These are phyloP conservation scores for Dryoscopus gambensis DNA, from an alignment of 2,113 vertebrate species.

Conservation along the genomic window DNA sequence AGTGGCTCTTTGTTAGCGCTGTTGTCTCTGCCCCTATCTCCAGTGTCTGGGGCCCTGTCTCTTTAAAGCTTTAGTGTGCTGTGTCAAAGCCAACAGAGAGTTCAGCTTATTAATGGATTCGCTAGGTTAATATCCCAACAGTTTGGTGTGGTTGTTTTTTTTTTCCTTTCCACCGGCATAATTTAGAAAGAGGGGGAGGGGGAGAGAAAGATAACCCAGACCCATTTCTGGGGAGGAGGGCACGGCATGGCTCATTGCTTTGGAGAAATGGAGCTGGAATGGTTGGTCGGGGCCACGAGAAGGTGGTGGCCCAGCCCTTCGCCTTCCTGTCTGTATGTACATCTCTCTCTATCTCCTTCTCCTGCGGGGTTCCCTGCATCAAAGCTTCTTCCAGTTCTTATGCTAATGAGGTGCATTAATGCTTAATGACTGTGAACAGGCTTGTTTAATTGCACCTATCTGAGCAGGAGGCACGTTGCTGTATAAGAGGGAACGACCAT, in stretches of 20 bases:
- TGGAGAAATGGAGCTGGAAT: conserved; percentile 26
- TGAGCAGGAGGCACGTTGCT: conserved; percentile 71
- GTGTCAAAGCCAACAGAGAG: conserved; percentile 53
- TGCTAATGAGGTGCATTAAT: conserved; percentile 76
- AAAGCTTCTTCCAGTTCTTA: conserved; percentile 70
- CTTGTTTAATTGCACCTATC: conserved; percentile 74
- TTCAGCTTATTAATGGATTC: conserved; percentile 58
- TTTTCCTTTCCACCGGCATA: background rate
- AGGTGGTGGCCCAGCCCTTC: conserved; percentile 1
- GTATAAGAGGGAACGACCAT: conserved; percentile 65
- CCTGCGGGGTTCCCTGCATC: conserved; percentile 56
- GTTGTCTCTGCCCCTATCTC: conserved; percentile 55
- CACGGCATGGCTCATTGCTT: conserved; percentile 23
- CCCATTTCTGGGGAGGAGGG: conserved; percentile 35
- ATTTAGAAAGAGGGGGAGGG: conserved; percentile 13
- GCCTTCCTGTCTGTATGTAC: conserved; percentile 30
- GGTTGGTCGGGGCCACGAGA: conserved; percentile 18
- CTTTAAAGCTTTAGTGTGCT: conserved; percentile 49
- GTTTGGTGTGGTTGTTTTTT: background rate
- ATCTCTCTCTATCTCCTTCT: conserved; percentile 53
- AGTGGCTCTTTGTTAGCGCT: conserved; percentile 59
- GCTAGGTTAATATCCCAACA: conserved; percentile 62
- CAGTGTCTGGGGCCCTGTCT: conserved; percentile 54
- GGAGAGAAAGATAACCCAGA: conserved; percentile 19
- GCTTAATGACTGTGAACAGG: conserved; percentile 73